Percentiles rank a stretch among this genome's conserved stretches.
phyloP scores from a whole-genome alignment of 2,113 vertebrate genomes.

The Notiomystis cincta region DNA sequence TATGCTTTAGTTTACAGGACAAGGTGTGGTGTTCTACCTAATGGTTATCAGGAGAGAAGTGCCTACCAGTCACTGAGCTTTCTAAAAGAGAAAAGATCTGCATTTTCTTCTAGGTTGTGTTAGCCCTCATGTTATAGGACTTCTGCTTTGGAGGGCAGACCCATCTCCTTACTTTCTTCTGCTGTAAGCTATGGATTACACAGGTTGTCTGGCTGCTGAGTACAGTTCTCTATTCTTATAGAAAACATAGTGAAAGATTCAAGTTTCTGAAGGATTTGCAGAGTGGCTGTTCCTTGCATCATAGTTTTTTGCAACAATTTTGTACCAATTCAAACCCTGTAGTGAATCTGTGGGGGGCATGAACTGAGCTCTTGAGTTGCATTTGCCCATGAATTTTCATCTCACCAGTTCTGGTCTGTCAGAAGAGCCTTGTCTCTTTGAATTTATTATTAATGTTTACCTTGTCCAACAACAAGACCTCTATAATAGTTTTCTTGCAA shows the following conservation, averaged over 20 bases:
- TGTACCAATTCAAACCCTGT: not conserved
- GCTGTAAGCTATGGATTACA: not conserved
- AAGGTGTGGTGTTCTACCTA: not conserved
- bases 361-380: not conserved
- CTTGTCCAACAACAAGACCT: not conserved
- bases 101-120: not conserved
- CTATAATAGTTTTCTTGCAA: not conserved
- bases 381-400: not conserved
- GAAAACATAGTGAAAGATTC: not conserved
- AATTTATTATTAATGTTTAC: not conserved
- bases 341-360: not conserved
- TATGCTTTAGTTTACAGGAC: not conserved
- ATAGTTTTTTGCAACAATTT: not conserved
- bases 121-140: not conserved
- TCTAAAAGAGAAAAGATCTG: not conserved
- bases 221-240: not conserved
- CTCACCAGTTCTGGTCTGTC: not conserved
- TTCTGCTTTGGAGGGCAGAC: not conserved
- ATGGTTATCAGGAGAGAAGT: not conserved
- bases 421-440: not conserved
- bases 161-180: not conserved
- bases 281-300: not conserved
- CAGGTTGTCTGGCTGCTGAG: not conserved
- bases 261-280: not conserved
- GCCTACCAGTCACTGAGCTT: not conserved